A percentile compares a stretch with the other conserved stretches of the same genome.
phyloP scores from a whole-genome alignment of 2,113 vertebrate species.

The Empidonax alnorum region DNA sequence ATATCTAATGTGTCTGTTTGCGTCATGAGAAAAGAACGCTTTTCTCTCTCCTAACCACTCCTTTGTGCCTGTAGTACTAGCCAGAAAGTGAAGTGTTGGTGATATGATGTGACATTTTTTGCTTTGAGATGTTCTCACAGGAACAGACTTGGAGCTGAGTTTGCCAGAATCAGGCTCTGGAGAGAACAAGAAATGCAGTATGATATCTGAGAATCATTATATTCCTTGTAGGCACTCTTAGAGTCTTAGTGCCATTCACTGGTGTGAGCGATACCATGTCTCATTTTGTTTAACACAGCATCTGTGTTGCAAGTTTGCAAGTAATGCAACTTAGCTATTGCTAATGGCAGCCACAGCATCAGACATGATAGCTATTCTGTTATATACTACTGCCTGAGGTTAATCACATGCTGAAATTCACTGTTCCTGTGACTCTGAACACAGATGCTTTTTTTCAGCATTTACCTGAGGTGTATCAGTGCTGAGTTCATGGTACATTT shows the following conservation, averaged over 20 bases:
- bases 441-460: neutral
- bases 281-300: slow-evolving; percentile 29
- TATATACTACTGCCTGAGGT: neutral
- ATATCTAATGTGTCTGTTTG: neutral
- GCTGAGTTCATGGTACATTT: fast-evolving
- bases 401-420: neutral
- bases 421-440: neutral
- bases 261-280: neutral
- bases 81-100: neutral
- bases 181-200: slow-evolving; percentile 7
- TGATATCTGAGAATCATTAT: slow-evolving; percentile 11
- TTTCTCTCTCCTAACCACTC: neutral
- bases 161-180: neutral
- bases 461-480: neutral
- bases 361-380: neutral
- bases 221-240: neutral
- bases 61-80: neutral
- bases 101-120: neutral
- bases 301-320: slow-evolving; percentile 12
- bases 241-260: neutral
- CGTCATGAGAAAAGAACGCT: neutral
- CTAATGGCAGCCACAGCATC: neutral
- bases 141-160: neutral
- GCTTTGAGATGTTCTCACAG: slow-evolving; percentile 8
- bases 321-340: neutral